A percentile compares a stretch with the other conserved stretches of the same genome.
phyloP scores from a whole-genome alignment of 2,797 vertebrate species.

The Lateolabrax maculatus region DNA sequence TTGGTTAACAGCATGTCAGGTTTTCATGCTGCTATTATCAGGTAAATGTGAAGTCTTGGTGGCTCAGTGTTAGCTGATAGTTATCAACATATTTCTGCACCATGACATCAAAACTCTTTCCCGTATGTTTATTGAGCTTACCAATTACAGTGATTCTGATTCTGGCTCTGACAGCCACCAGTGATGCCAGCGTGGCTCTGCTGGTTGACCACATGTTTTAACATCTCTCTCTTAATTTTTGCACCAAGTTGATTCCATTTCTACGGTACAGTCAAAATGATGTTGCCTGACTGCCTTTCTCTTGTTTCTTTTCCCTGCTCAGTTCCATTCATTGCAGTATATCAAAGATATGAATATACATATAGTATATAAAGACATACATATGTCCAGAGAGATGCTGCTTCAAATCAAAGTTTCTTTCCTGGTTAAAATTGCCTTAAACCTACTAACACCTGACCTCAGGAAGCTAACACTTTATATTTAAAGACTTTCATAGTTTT shows the following conservation, averaged over 20 bases:
- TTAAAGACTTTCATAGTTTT: background rate
- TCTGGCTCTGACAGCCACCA: background rate
- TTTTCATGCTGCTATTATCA: background rate
- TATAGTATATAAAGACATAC: no score
- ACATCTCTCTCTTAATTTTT: conserved; percentile 29
- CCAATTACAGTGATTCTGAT: background rate
- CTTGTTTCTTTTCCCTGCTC: background rate
- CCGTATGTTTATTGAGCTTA: background rate
- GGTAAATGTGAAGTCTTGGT: conserved; percentile 11
- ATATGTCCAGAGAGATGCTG: background rate
- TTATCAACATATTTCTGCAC: conserved; percentile 19
- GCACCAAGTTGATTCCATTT: conserved; percentile 28
- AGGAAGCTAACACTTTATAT: background rate
- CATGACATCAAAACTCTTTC: conserved; percentile 18
- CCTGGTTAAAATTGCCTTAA: background rate
- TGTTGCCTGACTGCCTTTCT: background rate
- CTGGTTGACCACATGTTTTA: conserved; percentile 3
- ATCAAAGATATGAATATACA: background rate
- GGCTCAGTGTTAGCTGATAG: background rate
- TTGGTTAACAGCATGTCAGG: background rate
- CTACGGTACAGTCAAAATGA: background rate
- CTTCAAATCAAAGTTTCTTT: background rate
- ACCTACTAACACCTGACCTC: background rate
- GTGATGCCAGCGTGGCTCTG: background rate
- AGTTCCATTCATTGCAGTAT: background rate